Conservation (phyloP, 2,797 vertebrate species). For the Brachymystax lenok region DNA sequence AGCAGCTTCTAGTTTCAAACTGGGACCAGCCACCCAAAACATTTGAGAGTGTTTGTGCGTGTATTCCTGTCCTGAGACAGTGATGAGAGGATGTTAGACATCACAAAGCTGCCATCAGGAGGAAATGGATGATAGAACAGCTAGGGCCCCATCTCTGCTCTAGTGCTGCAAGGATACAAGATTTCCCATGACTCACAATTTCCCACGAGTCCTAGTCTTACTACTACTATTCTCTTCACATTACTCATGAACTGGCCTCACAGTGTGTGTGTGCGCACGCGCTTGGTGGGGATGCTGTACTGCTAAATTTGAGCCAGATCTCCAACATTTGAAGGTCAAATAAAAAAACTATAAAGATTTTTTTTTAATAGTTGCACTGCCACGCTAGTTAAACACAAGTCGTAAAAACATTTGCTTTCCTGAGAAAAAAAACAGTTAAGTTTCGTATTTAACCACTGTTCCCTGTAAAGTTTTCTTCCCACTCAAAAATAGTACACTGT, state of each 20-base stretch:
- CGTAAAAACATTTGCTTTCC: slow-evolving; percentile 33
- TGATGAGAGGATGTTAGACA: neutral
- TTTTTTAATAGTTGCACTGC: slow-evolving; percentile 22
- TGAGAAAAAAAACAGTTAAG: slow-evolving; percentile 26
- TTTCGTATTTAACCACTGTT: slow-evolving; percentile 31
- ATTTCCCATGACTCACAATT: neutral
- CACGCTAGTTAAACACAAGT: slow-evolving; percentile 21
- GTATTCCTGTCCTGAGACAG: neutral
- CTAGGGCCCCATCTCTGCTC: neutral
- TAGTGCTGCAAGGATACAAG: too few relatives aligned
- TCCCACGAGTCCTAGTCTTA: neutral
- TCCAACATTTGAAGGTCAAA: neutral
- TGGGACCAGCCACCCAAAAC: neutral
- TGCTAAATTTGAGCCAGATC: neutral
- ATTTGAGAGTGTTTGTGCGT: neutral
- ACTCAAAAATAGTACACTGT: slow-evolving; percentile 25
- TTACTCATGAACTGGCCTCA: neutral
- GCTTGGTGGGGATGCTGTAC: neutral
- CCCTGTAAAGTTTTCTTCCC: slow-evolving; percentile 29
- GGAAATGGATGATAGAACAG: neutral
- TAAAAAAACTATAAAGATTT: neutral
- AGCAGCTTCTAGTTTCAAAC: neutral
- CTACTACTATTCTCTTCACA: neutral
- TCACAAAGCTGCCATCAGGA: neutral
- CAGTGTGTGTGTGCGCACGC: neutral